Evolutionary conservation across 2,888 invertebrate genomes (phyloP), one percentile per base, ranked within the genome.

Genomic region (Aleiodes leptofemur): DNA sequence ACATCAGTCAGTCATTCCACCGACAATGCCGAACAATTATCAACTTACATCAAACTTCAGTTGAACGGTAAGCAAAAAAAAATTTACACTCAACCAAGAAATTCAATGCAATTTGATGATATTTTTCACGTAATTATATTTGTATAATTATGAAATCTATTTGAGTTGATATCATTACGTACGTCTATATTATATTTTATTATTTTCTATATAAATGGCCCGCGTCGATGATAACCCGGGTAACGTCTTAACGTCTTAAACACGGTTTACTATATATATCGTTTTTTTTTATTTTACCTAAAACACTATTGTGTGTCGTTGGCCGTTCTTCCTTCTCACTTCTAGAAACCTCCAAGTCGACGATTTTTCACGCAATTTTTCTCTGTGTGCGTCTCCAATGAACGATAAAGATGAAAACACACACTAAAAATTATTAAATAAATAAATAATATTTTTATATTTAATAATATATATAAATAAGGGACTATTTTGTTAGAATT

Each of bases 271-370:
- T 59, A 59, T 59, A 23, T 23, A 23, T 23, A 2, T 23, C 16
- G 48, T 64, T 43, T 23, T 23, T 23, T 23, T 23, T 23, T 23
- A 1, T 23, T 23, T 23, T 43, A 43, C 64, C 48, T 8, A 48
- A 56, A 43, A 64, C 23, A 23, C 16, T 64, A 43, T 48, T 61
- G 51, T 72, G 50, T 61, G 50, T 61, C 34, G 23, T 72, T 53
- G 64, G 38, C 38, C 51, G 23, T 43, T 23, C 66, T 61, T 72
- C 51, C 8, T 43, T 64, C 51, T 56, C 64, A 64, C 66, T 72
- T 66, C 66, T 72, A 72, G 66, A 72, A 72, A 72, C 38, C 66
- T 72, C 66, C 66, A 55, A 72, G 53, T 64, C 57, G 56, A 56
- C 48, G 23, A 57, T 57, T 56, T 66, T 57, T 48, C 23, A 23